phyloP scores from a whole-genome alignment of 2,888 invertebrate species.

The Drosophila seclusa region DNA sequence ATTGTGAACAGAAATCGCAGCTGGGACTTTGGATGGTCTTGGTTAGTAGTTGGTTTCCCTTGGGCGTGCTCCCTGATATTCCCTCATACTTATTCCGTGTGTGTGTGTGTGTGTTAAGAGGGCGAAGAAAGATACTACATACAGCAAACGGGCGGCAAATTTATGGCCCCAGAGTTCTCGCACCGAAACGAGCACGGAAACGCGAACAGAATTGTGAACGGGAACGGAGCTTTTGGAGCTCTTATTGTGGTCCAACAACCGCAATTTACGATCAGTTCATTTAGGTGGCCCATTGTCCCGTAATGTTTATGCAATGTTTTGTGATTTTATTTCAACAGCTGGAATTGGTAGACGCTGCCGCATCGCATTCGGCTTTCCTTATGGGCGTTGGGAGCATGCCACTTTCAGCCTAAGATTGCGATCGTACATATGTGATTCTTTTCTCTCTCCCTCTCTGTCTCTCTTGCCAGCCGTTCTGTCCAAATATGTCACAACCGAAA shows the following conservation, averaged over 20 bases:
- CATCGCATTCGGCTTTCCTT: slow-evolving; percentile 49
- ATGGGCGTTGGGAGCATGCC: slow-evolving; percentile 60
- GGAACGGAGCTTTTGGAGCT: slow-evolving; percentile 37
- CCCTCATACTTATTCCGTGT: slow-evolving; percentile 9
- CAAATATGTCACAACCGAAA: slow-evolving; percentile 53
- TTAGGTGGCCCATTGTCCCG: slow-evolving; percentile 76
- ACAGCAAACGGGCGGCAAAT: slow-evolving; percentile 46
- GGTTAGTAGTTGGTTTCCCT: slow-evolving; percentile 24
- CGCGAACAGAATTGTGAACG: slow-evolving; percentile 24
- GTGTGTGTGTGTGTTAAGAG: background rate
- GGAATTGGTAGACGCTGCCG: slow-evolving; percentile 56
- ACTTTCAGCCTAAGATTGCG: slow-evolving; percentile 28
- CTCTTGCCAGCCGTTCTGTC: slow-evolving; percentile 19
- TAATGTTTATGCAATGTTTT: slow-evolving; percentile 69
- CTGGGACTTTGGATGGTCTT: slow-evolving; percentile 21
- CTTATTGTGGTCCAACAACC: slow-evolving; percentile 59
- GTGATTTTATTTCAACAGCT: slow-evolving; percentile 70
- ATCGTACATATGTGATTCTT: slow-evolving; percentile 23
- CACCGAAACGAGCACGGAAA: slow-evolving; percentile 27
- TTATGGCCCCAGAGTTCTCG: slow-evolving; percentile 72
- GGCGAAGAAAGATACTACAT: slow-evolving; percentile 18
- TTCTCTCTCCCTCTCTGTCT: background rate
- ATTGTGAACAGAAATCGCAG: slow-evolving; percentile 7
- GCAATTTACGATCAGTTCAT: slow-evolving; percentile 76
- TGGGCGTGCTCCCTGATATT: slow-evolving; percentile 18